phyloP scores from a whole-genome alignment of 2,797 vertebrate species.

The Cyclopterus lumpus region DNA sequence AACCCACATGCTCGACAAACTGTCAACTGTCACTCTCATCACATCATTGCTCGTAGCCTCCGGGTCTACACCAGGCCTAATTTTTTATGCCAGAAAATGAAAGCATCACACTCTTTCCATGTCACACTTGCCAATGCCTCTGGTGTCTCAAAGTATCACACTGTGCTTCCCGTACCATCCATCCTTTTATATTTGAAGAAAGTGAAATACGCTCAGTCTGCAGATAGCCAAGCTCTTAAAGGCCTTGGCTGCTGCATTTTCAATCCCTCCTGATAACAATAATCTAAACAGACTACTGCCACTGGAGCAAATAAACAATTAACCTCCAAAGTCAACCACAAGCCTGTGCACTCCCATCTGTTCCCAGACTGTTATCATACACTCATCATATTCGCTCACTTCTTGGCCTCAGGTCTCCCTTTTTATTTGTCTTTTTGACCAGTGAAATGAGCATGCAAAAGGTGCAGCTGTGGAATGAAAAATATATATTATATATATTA shows the following conservation, averaged over 20 bases:
- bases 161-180: slow-evolving; percentile 62
- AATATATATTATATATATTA: slow-evolving; percentile 4
- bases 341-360: slow-evolving; percentile 65
- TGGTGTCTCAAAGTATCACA: slow-evolving; percentile 63
- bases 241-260: slow-evolving; percentile 55
- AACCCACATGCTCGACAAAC: slow-evolving; percentile 51
- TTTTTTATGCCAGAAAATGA: slow-evolving; percentile 50
- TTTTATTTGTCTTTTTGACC: slow-evolving; percentile 24
- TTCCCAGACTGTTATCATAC: slow-evolving; percentile 62
- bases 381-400: slow-evolving; percentile 48
- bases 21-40: slow-evolving; percentile 64
- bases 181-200: slow-evolving; percentile 63
- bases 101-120: slow-evolving; percentile 57
- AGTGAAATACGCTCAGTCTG: slow-evolving; percentile 54
- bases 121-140: slow-evolving; percentile 64
- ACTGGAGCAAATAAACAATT: slow-evolving; percentile 81
- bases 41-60: slow-evolving; percentile 44
- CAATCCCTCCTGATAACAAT: slow-evolving; percentile 75
- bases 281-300: slow-evolving; percentile 73
- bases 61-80: slow-evolving; percentile 39
- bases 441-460: slow-evolving; percentile 16
- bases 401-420: slow-evolving; percentile 41
- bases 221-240: slow-evolving; percentile 62
- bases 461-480: slow-evolving; percentile 7
- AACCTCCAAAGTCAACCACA: slow-evolving; percentile 73